Evolutionary conservation across 2,113 vertebrate species (phyloP).

Genomic region (Capreolus pygargus): DNA sequence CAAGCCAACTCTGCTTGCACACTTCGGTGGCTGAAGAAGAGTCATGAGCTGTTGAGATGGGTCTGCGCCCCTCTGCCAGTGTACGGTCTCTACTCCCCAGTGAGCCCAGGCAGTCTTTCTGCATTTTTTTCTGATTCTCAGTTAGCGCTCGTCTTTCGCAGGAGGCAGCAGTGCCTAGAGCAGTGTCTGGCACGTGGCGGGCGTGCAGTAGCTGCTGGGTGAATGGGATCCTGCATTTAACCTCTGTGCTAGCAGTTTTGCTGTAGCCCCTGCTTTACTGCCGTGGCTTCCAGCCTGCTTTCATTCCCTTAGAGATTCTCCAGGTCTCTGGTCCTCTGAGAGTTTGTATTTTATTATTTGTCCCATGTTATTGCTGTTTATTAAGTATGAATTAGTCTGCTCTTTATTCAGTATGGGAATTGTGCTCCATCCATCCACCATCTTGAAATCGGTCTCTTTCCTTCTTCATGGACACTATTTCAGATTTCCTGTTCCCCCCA

Average conservation of each 20-base stretch:
- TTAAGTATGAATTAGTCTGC: not conserved
- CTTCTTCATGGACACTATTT: not conserved
- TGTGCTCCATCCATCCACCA: not conserved
- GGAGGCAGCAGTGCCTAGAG: not conserved
- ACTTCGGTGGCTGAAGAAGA: not conserved
- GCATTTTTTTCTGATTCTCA: not conserved
- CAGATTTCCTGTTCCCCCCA: not conserved
- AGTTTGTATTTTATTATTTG: not conserved
- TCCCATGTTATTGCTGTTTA: not conserved
- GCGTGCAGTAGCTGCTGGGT: rapidly evolving
- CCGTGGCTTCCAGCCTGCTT: not conserved
- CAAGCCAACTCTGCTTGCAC: not conserved
- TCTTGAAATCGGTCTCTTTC: not conserved
- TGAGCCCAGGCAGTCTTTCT: not conserved
- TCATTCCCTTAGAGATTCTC: not conserved
- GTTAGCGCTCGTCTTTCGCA: not conserved
- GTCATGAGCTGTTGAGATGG: not conserved
- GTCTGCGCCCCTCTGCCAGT: not conserved
- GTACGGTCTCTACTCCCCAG: rapidly evolving
- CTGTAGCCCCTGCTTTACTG: not conserved
- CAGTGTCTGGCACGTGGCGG: not conserved
- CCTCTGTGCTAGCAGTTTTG: not conserved
- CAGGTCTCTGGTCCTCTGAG: not conserved
- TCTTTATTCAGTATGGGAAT: not conserved
- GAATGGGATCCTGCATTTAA: not conserved